Percentiles rank a stretch among this genome's conserved stretches.
Evolutionary conservation across 2,888 invertebrate genomes (phyloP).

Genomic region (Lasioglossum calceatum): DNA sequence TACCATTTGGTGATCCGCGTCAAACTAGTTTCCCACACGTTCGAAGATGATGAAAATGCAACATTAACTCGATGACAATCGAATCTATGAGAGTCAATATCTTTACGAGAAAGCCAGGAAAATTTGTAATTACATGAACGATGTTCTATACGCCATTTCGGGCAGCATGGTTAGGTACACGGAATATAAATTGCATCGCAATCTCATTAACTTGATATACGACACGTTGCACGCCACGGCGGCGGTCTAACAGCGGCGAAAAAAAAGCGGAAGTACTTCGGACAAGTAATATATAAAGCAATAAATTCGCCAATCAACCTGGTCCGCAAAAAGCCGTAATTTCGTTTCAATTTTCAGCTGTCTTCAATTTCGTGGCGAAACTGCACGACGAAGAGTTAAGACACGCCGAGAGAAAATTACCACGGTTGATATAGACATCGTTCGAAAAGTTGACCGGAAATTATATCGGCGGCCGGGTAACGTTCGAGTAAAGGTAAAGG

Average conservation of each 20-base stretch:
- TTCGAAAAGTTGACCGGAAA: slow-evolving; percentile 16
- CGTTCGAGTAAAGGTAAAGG: neutral
- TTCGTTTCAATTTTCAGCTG: slow-evolving; percentile 1
- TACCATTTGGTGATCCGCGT: slow-evolving; percentile 37
- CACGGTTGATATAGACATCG: slow-evolving; percentile 11
- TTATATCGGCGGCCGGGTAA: neutral
- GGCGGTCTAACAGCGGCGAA: neutral
- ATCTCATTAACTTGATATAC: neutral
- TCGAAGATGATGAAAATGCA: neutral
- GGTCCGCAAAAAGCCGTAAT: slow-evolving; percentile 14
- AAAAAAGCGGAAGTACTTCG: neutral
- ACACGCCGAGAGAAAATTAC: neutral
- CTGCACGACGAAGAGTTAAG: neutral
- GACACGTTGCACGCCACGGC: neutral
- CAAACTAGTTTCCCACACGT: neutral
- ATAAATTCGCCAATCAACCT: slow-evolving; percentile 2
- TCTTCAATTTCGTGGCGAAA: neutral
- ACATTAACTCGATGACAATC: neutral
- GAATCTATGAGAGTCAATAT: neutral
- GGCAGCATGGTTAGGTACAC: neutral
- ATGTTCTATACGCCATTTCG: neutral
- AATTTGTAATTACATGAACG: neutral
- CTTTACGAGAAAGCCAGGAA: neutral
- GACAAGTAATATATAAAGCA: neutral
- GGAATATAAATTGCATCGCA: neutral